Evolutionary conservation across 2,797 vertebrate species (phyloP), one percentile per base, ranked within the genome.

Genomic region (Simalia tracyae): DNA sequence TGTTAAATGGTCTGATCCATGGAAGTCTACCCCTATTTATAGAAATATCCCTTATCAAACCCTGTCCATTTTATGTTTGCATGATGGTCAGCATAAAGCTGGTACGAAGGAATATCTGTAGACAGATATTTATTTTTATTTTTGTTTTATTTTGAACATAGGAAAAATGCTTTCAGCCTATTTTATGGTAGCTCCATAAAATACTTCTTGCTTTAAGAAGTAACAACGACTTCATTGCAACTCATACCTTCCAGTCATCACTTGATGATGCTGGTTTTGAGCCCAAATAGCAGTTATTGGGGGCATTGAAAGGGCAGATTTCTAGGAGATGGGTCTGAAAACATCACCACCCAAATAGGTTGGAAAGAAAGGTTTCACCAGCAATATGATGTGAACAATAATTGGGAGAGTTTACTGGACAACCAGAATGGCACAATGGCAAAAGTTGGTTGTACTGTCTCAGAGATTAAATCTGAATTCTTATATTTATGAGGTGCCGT

Each of bases 351-450:
- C 24, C 59, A 90, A 92, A 90, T 84, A 64, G 17, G 6, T 61
- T 88, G 92, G 89, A 87, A 84, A 90, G 66, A 85, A 85, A 90
- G 59, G 64, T 90, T 92, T 92, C 57, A 81, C 26, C 31, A 56
- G 19, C 22, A 54, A 72, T 59, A 87, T 88, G 87, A 90, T 84
- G 50, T 90, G 89, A 88, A 92, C 89, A 92, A 92, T 90, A 92
- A 90, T 90, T 92, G 85, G 60, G 68, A 92, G 50, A 60, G 50
- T 90, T 88, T 54, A 66, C 50, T 84, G 46, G 85, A 88, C 85
- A 92, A 50, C 89, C 89, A 90, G 68, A 92, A 92, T 87, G 85
- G 68, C 89, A 92, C 89, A 92, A 90, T 90, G 88, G 92, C 68
- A 17, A 90, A 90, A 90, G 72, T 84, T 64, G 72, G 68, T 59